Evolutionary conservation across 2,797 vertebrate species (phyloP).

Genomic region (Fistularia tabacaria): DNA sequence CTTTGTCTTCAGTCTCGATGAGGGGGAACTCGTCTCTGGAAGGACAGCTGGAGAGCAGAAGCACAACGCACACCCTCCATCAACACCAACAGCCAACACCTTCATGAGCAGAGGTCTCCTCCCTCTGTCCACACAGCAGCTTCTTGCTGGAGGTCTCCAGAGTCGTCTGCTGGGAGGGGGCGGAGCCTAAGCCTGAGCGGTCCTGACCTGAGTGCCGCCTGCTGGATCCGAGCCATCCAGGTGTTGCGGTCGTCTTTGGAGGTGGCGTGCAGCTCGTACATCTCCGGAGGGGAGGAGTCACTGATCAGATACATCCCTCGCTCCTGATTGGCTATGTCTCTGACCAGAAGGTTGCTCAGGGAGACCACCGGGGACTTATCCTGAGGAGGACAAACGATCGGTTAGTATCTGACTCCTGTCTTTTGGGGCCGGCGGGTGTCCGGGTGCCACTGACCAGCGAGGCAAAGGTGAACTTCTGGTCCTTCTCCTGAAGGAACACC

Average conservation of each 20-base stretch:
- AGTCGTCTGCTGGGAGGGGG: no score
- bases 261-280: conserved; percentile 88
- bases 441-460: conserved; percentile 77
- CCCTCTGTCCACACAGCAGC: no score
- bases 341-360: conserved; percentile 84
- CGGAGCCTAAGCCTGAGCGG: background rate
- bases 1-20: conserved; percentile 90
- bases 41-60: conserved; percentile 75
- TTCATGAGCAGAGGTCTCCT: no score
- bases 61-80: background rate
- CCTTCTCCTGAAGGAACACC: conserved; percentile 79
- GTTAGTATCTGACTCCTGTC: background rate
- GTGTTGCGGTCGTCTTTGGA: conserved; percentile 83
- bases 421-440: background rate
- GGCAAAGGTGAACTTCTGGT: conserved; percentile 89
- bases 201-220: conserved; percentile 76
- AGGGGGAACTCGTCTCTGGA: conserved; percentile 88
- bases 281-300: conserved; percentile 81
- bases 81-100: no score
- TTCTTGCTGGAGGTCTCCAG: no score
- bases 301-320: conserved; percentile 92
- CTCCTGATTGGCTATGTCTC: conserved; percentile 95
- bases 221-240: conserved; percentile 88
- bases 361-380: conserved; percentile 88
- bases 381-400: conserved; percentile 52